Percentiles rank a stretch among this genome's conserved stretches.
Conservation (phyloP, 2,797 vertebrate genomes). For the Adrianichthys oophorus region DNA sequence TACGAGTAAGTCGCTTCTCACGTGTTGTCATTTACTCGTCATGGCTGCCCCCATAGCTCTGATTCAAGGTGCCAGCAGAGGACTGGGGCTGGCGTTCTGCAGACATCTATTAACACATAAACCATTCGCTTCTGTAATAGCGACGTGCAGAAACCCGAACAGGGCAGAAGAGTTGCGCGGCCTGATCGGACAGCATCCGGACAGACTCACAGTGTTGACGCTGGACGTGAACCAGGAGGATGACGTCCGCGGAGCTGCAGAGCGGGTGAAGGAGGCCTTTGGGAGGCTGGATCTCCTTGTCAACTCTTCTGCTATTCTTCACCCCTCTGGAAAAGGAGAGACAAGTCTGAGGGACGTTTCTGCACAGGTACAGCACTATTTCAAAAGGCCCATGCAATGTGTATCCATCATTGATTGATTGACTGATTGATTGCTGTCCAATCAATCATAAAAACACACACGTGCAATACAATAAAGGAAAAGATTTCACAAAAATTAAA, state of each 20-base stretch:
- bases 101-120: constrained; percentile 60
- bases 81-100: constrained; percentile 75
- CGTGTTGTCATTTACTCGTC: neutral
- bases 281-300: constrained; percentile 72
- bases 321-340: constrained; percentile 76
- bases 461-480: too few species aligned
- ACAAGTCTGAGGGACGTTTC: constrained; percentile 76
- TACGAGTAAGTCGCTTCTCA: constrained; percentile 1
- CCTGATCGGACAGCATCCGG: constrained; percentile 49
- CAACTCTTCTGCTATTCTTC: constrained; percentile 76
- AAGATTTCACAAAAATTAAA: too few species aligned
- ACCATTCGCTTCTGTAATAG: constrained; percentile 55
- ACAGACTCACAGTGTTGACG: constrained; percentile 58
- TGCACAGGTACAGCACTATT: constrained; percentile 53
- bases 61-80: constrained; percentile 76
- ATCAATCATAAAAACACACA: neutral
- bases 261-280: constrained; percentile 50
- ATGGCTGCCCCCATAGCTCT: constrained; percentile 71
- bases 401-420: too few species aligned
- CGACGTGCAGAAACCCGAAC: constrained; percentile 75
- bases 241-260: constrained; percentile 62
- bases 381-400: too few species aligned
- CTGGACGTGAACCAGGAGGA: constrained; percentile 73
- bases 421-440: too few species aligned
- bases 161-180: constrained; percentile 48